Base-by-base conservation (phyloP, 2,113 vertebrate genomes). In the Apus apus region DNA sequence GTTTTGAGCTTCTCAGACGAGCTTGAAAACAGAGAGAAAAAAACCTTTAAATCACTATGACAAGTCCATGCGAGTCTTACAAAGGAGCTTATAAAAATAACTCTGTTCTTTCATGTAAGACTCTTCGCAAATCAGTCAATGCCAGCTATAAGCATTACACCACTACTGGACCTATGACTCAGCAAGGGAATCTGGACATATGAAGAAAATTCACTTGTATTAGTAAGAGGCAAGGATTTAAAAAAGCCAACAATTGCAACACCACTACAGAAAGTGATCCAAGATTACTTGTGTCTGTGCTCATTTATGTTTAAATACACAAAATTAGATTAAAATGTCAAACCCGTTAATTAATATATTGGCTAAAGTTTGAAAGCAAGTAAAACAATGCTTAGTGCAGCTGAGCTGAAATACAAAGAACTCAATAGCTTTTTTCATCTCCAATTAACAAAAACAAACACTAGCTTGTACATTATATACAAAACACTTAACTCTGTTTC, bases 91-190 rank as follows among this genome's bases (percentile, higher is more conserved):
- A 53, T 51, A 84, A 88, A 94, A 92, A 74, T 22, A 86, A 92
- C 46, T 61, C 60, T 86, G 22, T 58, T 86, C 61, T 75, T 95
- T 89, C 87, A 87, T 46, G 40, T 60, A 81, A 64, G 53, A 91
- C 53, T 90, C 73, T 60, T 27, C 46, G 34, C 71, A 91, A 83
- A 76, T 86, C 65, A 93, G 70, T 34, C 71, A 94, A 66, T 87
- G 40, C 51, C 72, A 95, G 56, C 82, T 89, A n/a, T 45, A 91
- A 73, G 65, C 58, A 74, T 87, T 89, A 91, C 80, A 93, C 74
- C 71, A 94, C 67, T 68, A 92, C 32, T 79, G 56, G 72, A 89
- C 82, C 76, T 95, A 89, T 95, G 90, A 94, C 93, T 96, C 87
- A 97, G 93, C 95, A 93, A 81, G 74, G 43, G 51, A 93, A 95